Conservation (phyloP, 2,797 vertebrate species). For the Cryptoprocta ferox region DNA sequence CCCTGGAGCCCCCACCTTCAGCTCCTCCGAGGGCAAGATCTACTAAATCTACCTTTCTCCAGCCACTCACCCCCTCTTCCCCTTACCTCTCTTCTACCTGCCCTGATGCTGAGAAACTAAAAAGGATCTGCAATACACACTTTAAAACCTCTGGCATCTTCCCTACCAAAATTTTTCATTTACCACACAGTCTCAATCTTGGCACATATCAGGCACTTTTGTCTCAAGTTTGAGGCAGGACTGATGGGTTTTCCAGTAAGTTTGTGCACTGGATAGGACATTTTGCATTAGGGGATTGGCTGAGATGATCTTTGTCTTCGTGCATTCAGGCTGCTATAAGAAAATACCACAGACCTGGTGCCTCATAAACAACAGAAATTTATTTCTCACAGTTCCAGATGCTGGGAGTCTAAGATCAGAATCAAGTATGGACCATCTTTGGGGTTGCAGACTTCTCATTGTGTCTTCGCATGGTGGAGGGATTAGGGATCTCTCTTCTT, state of each 20-base stretch:
- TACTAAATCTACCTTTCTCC: background rate
- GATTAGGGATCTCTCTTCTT: background rate
- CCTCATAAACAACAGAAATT: background rate
- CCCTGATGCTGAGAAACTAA: background rate
- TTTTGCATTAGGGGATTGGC: background rate
- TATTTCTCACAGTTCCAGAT: background rate
- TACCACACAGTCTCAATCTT: background rate
- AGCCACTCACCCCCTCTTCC: background rate
- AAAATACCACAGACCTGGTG: background rate
- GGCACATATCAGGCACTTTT: background rate
- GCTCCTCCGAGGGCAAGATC: background rate
- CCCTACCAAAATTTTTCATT: background rate
- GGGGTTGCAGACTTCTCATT: background rate
- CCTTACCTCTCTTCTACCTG: background rate
- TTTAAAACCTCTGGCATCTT: background rate
- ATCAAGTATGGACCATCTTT: background rate
- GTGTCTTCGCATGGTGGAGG: background rate
- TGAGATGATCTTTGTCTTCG: background rate
- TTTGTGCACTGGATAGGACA: background rate
- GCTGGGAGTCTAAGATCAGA: background rate
- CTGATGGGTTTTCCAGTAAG: background rate
- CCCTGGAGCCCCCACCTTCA: background rate
- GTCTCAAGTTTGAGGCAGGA: background rate
- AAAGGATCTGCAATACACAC: background rate
- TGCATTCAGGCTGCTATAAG: background rate